These are phyloP conservation scores for Neoniphon sammara DNA, from an alignment of 2,797 vertebrate species.

Conservation along the genomic window DNA sequence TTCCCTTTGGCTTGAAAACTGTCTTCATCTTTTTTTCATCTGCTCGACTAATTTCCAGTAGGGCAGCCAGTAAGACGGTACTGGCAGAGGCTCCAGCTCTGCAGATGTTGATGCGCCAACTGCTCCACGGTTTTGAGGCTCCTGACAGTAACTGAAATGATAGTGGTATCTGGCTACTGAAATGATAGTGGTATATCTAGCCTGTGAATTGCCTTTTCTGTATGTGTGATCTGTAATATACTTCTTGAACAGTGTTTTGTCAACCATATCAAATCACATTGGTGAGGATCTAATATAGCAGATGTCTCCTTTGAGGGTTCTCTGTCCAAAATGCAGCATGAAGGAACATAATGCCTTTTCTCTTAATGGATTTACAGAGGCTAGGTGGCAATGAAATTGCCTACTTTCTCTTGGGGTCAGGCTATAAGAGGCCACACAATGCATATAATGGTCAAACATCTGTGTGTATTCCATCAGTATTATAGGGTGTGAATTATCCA, in stretches of 20 bases:
- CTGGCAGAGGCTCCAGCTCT: conserved; percentile 57
- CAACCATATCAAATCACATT: conserved; percentile 25
- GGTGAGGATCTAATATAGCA: conserved; percentile 15
- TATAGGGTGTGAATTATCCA: conserved; percentile 42
- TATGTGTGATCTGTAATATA: conserved; percentile 22
- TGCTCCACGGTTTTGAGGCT: conserved; percentile 51
- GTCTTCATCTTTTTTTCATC: conserved; percentile 63
- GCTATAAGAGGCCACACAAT: conserved; percentile 30
- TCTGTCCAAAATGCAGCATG: conserved; percentile 24
- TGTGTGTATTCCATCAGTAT: conserved; percentile 60
- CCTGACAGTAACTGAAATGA: conserved; percentile 28
- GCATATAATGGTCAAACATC: conserved; percentile 56
- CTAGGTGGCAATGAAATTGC: conserved; percentile 20
- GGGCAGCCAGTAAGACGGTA: conserved; percentile 40
- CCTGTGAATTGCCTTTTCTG: conserved; percentile 27
- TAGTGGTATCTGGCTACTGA: conserved; percentile 12
- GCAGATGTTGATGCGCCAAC: conserved; percentile 59
- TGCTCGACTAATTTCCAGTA: conserved; percentile 67
- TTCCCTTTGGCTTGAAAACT: conserved; percentile 72
- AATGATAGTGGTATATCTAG: conserved; percentile 14
- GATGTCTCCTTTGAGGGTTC: conserved; percentile 12
- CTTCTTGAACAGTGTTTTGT: conserved; percentile 23
- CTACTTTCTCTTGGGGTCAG: conserved; percentile 24
- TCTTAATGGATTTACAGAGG: conserved; percentile 33
- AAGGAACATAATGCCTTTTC: conserved; percentile 34